Evolutionary conservation across 2,797 vertebrate genomes (phyloP).

Genomic region (Characodon lateralis): DNA sequence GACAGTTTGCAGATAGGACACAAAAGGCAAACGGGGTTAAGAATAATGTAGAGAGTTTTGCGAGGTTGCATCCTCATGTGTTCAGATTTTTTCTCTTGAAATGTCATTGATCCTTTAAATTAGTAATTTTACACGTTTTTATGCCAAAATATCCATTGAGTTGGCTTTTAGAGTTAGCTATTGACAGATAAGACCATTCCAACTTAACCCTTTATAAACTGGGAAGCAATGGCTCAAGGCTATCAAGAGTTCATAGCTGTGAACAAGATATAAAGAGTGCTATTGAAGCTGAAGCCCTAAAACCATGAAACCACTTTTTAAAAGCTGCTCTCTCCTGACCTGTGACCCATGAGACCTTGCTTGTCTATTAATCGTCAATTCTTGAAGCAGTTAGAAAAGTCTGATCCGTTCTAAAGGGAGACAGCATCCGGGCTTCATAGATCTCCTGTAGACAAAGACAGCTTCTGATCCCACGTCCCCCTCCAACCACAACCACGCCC

Average conservation of each 20-base stretch:
- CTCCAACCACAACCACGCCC: constrained; percentile 25
- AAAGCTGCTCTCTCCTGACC: constrained; percentile 74
- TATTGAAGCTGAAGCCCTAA: constrained; percentile 71
- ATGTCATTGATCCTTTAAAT: not conserved
- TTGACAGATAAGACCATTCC: constrained; percentile 39
- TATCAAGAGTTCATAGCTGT: constrained; percentile 75
- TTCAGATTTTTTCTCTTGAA: not conserved
- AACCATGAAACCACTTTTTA: constrained; percentile 77
- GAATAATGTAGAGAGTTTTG: not conserved
- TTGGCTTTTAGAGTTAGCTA: constrained; percentile 9
- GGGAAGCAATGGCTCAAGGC: constrained; percentile 61
- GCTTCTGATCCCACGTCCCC: constrained; percentile 75
- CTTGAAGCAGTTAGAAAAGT: constrained; percentile 75
- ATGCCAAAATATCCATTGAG: not conserved
- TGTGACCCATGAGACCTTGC: constrained; percentile 68
- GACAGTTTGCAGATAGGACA: constrained; percentile 9
- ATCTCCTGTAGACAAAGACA: constrained; percentile 74
- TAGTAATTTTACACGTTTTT: constrained; percentile 17
- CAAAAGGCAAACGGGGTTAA: not conserved
- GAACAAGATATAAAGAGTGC: constrained; percentile 70
- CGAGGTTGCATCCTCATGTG: not conserved
- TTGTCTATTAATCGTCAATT: constrained; percentile 82
- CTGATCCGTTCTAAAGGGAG: constrained; percentile 84
- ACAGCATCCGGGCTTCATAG: constrained; percentile 67
- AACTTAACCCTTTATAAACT: constrained; percentile 59